Conservation (phyloP, 2,113 vertebrate species). For the Pontoporia blainvillei region DNA sequence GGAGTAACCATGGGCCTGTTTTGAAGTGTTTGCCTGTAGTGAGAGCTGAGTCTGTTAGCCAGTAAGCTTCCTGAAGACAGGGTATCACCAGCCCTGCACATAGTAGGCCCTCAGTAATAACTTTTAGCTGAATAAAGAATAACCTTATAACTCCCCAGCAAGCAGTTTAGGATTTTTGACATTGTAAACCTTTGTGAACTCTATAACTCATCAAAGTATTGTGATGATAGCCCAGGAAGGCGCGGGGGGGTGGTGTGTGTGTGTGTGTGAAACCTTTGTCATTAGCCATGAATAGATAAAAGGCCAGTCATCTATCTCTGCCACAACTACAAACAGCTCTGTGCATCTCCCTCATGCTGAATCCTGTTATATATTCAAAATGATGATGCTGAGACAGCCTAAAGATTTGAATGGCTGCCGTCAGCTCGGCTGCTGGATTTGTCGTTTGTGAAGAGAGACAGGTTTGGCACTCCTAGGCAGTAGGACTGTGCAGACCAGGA, state of each 20-base stretch:
- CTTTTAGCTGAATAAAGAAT: neutral
- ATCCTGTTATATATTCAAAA: neutral
- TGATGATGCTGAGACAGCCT: neutral
- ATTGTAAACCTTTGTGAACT: neutral
- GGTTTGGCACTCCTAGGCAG: neutral
- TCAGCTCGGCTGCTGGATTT: neutral
- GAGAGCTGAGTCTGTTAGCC: neutral
- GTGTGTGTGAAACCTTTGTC: neutral
- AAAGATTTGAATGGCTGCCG: neutral
- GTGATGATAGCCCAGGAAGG: neutral
- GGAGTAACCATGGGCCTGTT: neutral
- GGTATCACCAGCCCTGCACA: neutral
- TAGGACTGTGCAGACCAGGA: neutral
- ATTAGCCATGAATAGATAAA: neutral
- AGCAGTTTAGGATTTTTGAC: neutral
- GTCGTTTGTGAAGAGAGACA: neutral
- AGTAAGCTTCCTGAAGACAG: neutral
- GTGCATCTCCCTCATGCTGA: neutral
- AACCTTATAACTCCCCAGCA: neutral
- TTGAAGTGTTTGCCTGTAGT: neutral
- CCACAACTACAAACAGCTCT: neutral
- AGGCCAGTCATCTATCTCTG: neutral
- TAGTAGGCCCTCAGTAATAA: neutral
- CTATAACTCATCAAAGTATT: neutral
- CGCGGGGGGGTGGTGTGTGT: no score